Base-by-base conservation (phyloP, 1,140 invertebrate genomes). In the Sweltsa coloradensis region DNA sequence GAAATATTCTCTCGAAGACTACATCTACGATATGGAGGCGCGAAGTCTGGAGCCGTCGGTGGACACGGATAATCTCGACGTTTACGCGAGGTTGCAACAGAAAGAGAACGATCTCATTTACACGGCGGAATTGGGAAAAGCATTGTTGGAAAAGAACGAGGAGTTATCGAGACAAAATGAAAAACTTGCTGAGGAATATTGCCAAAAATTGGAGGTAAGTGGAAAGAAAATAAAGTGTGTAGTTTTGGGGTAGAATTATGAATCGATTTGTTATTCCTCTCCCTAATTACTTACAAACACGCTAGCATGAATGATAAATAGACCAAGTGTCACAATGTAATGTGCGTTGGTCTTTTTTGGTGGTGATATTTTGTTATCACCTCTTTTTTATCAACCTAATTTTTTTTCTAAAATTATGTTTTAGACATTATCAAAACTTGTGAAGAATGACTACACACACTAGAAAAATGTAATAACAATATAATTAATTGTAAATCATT, bases 111-210 rank as follows among this genome's bases (percentile, higher is more conserved):
- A 97, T 61, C 74, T 97, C 9, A 77, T 92, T 19, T 68, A 97
- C 41, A 92, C 93, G 1, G 93, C 93, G 1, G 91, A 97, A 64
- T 69, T 97, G 25, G 93, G 93, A 18, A 96, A 96, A 65, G 92
- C 91, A 0, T 67, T 97, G 37, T 69, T 97, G 43, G 91, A 96
- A 56, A 89, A 89, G 59, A 97, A 96, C 62, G 85, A 94, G 59
- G 88, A 96, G 59, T 69, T 97, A 41, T 86, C 81, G 51, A 78
- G 81, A 51, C 84, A 90, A 58, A 83, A 90, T 62, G 91, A 96
- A 53, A 73, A 76, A 41, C 67, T 89, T 9, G 73, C 81, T 3
- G 91, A 95, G 57, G 89, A 96, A 55, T 95, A 85, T 67, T 83
- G 83, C n/a, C 78, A 76, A 48, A 91, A 92, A 76, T 68, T 96